These are phyloP conservation scores for Phymorhynchus buccinoides DNA, from an alignment of 1,140 invertebrate genomes.

Conservation along the genomic window DNA sequence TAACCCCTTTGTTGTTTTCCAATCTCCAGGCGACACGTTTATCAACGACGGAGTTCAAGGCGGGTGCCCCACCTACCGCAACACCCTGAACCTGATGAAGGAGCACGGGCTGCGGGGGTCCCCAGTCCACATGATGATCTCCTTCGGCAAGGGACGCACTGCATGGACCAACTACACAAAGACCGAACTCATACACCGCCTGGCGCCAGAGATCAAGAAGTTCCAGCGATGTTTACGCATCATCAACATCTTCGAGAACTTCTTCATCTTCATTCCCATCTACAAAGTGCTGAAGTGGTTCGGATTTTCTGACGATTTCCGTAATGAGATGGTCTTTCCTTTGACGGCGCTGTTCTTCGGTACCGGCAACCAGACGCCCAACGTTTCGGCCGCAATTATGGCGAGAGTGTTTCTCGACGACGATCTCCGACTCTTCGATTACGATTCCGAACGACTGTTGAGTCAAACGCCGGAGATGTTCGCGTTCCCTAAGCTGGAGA, in stretches of 20 bases:
- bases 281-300: slow-evolving; percentile 57
- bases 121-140: slow-evolving; percentile 64
- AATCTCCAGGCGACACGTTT: slow-evolving; percentile 46
- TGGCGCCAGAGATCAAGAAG: slow-evolving; percentile 57
- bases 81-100: slow-evolving; percentile 59
- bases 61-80: slow-evolving; percentile 60
- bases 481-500: slow-evolving; percentile 61
- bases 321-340: slow-evolving; percentile 65
- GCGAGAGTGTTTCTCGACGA: slow-evolving; percentile 66
- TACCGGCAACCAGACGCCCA: slow-evolving; percentile 65
- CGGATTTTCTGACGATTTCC: slow-evolving; percentile 63
- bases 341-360: slow-evolving; percentile 67
- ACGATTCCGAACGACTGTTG: slow-evolving; percentile 56
- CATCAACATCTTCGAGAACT: slow-evolving; percentile 59
- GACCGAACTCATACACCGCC: slow-evolving; percentile 53
- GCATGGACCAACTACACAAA: slow-evolving; percentile 66
- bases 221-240: slow-evolving; percentile 59
- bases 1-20: too few species aligned
- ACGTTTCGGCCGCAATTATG: slow-evolving; percentile 64
- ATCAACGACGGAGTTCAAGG: slow-evolving; percentile 68
- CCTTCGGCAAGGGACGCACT: slow-evolving; percentile 63
- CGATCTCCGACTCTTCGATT: slow-evolving; percentile 64
- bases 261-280: slow-evolving; percentile 66
- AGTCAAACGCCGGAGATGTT: slow-evolving; percentile 66
- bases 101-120: slow-evolving; percentile 54